phyloP scores from a whole-genome alignment of 1,140 invertebrate genomes.

The Euwallacea fornicatus region DNA sequence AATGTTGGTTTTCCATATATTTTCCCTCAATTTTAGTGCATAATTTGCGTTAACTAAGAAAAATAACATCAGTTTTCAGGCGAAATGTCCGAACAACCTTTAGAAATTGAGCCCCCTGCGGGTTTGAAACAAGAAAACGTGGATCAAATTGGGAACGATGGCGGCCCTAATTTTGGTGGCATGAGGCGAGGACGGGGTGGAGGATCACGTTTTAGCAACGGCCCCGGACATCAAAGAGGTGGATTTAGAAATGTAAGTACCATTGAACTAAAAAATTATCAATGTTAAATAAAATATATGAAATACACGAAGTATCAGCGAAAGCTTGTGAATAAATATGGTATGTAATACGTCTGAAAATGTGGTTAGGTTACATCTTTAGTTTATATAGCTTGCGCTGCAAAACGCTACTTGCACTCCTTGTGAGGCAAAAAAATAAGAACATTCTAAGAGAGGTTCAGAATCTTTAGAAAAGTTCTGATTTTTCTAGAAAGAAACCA shows the following conservation, averaged over 20 bases:
- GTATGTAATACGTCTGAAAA: too few relatives aligned
- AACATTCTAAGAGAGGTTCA: too few relatives aligned
- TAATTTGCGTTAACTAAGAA: neutral
- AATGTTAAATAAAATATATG: neutral
- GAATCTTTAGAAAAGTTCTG: too few relatives aligned
- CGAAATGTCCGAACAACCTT: neutral
- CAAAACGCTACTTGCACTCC: too few relatives aligned
- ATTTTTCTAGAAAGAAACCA: too few relatives aligned
- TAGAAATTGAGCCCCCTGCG: neutral
- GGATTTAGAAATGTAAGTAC: conserved; percentile 14
- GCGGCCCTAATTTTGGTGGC: neutral
- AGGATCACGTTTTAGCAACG: conserved; percentile 12
- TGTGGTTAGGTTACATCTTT: too few relatives aligned
- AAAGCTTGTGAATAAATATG: too few relatives aligned
- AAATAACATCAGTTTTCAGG: neutral
- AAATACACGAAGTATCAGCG: too few relatives aligned
- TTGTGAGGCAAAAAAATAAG: too few relatives aligned
- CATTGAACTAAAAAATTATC: neutral
- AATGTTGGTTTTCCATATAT: too few relatives aligned
- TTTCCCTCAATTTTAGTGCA: too few relatives aligned
- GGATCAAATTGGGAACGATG: neutral
- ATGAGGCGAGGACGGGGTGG: conserved; percentile 3
- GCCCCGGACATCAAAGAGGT: conserved; percentile 14
- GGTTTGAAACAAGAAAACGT: neutral
- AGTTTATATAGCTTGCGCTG: too few relatives aligned